Conservation (phyloP, 2,888 invertebrate species). For the Tachina lurida region DNA sequence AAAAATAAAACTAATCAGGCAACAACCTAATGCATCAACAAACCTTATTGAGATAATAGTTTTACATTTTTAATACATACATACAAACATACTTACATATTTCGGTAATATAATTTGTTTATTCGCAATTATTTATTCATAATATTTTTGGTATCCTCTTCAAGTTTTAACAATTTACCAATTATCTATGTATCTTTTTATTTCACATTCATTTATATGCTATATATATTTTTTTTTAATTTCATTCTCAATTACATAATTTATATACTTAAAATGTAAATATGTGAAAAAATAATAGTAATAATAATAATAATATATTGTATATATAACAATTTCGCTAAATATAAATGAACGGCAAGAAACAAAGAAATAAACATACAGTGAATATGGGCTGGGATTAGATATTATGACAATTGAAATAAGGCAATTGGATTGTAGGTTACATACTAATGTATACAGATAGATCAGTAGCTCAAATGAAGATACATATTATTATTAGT, state of each 20-base stretch:
- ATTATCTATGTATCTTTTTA: slow-evolving; percentile 45
- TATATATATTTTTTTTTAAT: slow-evolving; percentile 33
- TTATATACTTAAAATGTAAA: slow-evolving; percentile 63
- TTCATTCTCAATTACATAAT: slow-evolving; percentile 32
- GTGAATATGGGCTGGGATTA: neutral
- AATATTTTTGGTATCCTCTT: slow-evolving; percentile 47
- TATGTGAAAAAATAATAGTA: slow-evolving; percentile 63
- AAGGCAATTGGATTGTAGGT: no score
- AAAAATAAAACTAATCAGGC: slow-evolving; percentile 41
- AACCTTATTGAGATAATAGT: slow-evolving; percentile 32
- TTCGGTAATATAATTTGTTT: slow-evolving; percentile 32
- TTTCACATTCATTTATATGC: slow-evolving; percentile 34
- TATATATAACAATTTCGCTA: slow-evolving; percentile 69
- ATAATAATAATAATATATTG: slow-evolving; percentile 37
- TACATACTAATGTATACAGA: no score
- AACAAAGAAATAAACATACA: slow-evolving; percentile 33
- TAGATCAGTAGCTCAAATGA: no score
- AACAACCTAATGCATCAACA: slow-evolving; percentile 45
- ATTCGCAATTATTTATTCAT: slow-evolving; percentile 38
- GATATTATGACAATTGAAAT: neutral
- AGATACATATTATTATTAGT: no score
- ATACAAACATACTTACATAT: slow-evolving; percentile 24
- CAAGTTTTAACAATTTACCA: slow-evolving; percentile 57
- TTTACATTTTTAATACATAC: slow-evolving; percentile 6
- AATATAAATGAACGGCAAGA: slow-evolving; percentile 60